A percentile compares a stretch with the other conserved stretches of the same genome.
phyloP scores from a whole-genome alignment of 2,797 vertebrate species.

The Pterois miles region DNA sequence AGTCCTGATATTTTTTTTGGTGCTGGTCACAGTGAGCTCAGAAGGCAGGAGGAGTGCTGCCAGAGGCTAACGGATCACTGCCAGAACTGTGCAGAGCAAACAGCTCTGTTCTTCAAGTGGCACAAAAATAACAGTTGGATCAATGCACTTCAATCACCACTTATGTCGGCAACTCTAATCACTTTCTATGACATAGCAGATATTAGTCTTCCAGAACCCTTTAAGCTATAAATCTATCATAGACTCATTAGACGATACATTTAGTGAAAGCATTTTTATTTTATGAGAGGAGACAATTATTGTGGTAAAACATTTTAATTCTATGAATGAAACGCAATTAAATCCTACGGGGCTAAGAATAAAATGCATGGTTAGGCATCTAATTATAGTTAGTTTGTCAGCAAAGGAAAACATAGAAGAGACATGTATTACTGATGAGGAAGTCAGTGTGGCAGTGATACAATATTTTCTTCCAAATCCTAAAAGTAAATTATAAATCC shows the following conservation, averaged over 20 bases:
- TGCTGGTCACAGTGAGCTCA: slow-evolving; percentile 34
- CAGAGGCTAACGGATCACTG: slow-evolving; percentile 21
- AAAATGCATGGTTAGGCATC: slow-evolving; percentile 55
- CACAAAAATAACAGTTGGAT: slow-evolving; percentile 29
- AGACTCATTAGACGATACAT: slow-evolving; percentile 10
- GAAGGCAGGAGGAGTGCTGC: slow-evolving; percentile 1
- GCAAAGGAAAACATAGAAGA: slow-evolving; percentile 23
- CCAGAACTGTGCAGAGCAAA: slow-evolving; percentile 18
- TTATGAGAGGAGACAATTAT: slow-evolving; percentile 29
- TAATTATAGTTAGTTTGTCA: slow-evolving; percentile 50
- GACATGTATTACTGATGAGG: slow-evolving; percentile 17
- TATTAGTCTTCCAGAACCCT: slow-evolving; percentile 16
- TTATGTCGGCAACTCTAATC: slow-evolving; percentile 15
- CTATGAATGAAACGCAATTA: slow-evolving; percentile 47
- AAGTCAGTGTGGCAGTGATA: slow-evolving; percentile 5
- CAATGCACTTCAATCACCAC: slow-evolving; percentile 43
- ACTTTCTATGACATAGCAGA: slow-evolving; percentile 1
- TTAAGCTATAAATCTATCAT: slow-evolving; percentile 20
- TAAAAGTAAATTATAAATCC: neutral
- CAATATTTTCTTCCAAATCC: slow-evolving; percentile 14
- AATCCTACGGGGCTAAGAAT: slow-evolving; percentile 48
- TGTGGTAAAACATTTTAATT: slow-evolving; percentile 35
- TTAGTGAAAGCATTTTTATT: slow-evolving; percentile 30
- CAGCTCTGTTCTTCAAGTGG: slow-evolving; percentile 7
- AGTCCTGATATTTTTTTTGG: slow-evolving; percentile 4